Conservation (phyloP, 1,140 invertebrate genomes). For the Metaphire vulgaris region DNA sequence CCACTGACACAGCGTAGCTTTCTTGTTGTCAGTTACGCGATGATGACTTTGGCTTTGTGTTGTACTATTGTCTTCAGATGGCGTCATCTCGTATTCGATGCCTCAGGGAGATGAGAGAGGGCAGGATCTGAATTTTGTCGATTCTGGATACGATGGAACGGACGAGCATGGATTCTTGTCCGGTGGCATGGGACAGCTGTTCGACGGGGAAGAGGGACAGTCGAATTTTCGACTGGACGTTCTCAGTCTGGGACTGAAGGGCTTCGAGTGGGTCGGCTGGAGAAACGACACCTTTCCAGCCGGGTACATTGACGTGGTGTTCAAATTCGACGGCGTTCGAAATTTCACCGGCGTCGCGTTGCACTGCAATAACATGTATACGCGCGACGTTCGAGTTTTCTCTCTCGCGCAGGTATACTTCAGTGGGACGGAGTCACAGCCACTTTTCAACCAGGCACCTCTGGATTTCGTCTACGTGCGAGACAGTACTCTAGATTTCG, state of each 20-base stretch:
- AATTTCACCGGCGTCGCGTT: conserved; percentile 79
- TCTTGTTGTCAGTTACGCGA: no score
- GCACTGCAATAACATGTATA: conserved; percentile 69
- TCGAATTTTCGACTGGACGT: conserved; percentile 69
- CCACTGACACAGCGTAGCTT: no score
- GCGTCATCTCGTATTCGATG: conserved; percentile 72
- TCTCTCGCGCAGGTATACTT: conserved; percentile 64
- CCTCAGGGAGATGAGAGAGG: conserved; percentile 70
- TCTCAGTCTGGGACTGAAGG: conserved; percentile 62
- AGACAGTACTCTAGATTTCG: conserved; percentile 71
- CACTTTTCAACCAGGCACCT: background rate
- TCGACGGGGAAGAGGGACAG: conserved; percentile 63
- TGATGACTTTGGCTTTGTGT: no score
- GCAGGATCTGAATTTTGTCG: conserved; percentile 72
- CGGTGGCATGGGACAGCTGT: conserved; percentile 75
- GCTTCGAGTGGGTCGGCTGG: conserved; percentile 65
- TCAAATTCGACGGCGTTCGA: conserved; percentile 77
- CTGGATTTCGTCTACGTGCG: conserved; percentile 61
- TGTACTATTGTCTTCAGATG: conserved; percentile 60
- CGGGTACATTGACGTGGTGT: conserved; percentile 54
- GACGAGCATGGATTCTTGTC: conserved; percentile 50
- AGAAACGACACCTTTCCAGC: conserved; percentile 58
- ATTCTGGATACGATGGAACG: conserved; percentile 81
- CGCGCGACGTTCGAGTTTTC: conserved; percentile 63
- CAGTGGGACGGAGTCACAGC: conserved; percentile 50